Evolutionary conservation across 2,113 vertebrate species (phyloP), one percentile per base, ranked within the genome.

Genomic region (Nothobranchius furzeri): DNA sequence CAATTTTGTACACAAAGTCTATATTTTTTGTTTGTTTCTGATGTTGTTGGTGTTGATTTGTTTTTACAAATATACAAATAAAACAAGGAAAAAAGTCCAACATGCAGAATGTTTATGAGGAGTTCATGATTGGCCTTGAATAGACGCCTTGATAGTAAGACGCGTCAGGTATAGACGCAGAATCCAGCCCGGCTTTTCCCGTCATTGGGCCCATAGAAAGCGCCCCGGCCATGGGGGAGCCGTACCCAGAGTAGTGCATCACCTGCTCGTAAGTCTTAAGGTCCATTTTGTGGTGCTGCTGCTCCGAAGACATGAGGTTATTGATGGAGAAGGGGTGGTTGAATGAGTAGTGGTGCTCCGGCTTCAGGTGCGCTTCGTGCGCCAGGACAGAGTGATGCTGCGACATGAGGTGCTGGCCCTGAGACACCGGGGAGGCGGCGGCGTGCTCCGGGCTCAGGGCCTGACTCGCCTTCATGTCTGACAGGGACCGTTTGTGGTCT

Each of bases 311-410:
- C 98, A 99, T 99, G 84, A 99, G 94, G 90, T 98, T 99, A 70
- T 97, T 99, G 89, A 98, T 99, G 87, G 97, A 99, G 93, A 99
- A 99, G 0, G 98, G 98, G 87, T 99, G 98, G 89, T 98, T 99
- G 92, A 99, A 99, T 73, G 97, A 95, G 81, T 98, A 99, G 93
- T 99, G 97, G 90, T 98, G 98, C 84, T 99, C 97, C 0, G 96
- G 95, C 89, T 99, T 99, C 47, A 99, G 94, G 90, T 99, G 98
- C 57, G 94, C 95, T 1, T 98, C 96, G 0, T 97, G 98, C 45
- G 94, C 93, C 14, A 97, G 92, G 49, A 95, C 95, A 0, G 95
- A 93, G 40, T 98, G 96, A 0, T 97, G 95, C 4, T 90, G 95
- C 0, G 89, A 89, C 86, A 98, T 93, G 64, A 99, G 93, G 86